phyloP scores from a whole-genome alignment of 2,797 vertebrate genomes.

The Gadopsis bispinosus region DNA sequence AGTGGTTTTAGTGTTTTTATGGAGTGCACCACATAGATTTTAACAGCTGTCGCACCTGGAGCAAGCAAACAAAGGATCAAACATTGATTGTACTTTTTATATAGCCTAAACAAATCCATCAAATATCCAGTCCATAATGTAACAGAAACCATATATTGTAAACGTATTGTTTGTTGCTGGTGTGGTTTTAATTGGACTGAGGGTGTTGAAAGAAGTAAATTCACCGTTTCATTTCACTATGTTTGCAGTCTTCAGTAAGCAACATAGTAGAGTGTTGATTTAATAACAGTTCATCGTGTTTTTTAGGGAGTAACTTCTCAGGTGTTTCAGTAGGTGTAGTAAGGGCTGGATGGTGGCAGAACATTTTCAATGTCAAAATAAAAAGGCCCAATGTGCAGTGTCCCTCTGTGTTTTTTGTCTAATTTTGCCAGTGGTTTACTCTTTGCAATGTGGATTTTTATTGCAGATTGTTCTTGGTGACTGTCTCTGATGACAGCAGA shows the following conservation, averaged over 20 bases:
- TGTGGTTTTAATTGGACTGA: slow-evolving; percentile 4
- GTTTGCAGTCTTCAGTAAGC: not conserved
- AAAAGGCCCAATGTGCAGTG: not conserved
- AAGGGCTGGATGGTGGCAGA: not conserved
- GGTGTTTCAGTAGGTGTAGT: not conserved
- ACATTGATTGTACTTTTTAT: not conserved
- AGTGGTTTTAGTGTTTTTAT: not conserved
- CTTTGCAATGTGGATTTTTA: not conserved
- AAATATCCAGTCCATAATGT: not conserved
- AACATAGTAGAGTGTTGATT: not conserved
- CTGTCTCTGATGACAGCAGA: not conserved
- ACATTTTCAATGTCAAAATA: not conserved
- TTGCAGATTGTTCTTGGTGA: not conserved
- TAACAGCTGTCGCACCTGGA: slow-evolving; percentile 17
- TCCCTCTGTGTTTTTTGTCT: not conserved
- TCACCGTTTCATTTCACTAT: not conserved
- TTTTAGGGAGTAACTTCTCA: not conserved
- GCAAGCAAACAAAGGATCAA: not conserved
- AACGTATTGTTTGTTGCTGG: slow-evolving; percentile 5
- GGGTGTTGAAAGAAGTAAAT: slow-evolving; percentile 7
- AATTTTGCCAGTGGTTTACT: not conserved
- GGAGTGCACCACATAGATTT: not conserved
- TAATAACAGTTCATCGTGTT: not conserved
- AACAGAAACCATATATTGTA: slow-evolving; percentile 3
- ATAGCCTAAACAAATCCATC: not conserved